Evolutionary conservation across 1,140 invertebrate species (phyloP).

Genomic region (Halesus radiatus): DNA sequence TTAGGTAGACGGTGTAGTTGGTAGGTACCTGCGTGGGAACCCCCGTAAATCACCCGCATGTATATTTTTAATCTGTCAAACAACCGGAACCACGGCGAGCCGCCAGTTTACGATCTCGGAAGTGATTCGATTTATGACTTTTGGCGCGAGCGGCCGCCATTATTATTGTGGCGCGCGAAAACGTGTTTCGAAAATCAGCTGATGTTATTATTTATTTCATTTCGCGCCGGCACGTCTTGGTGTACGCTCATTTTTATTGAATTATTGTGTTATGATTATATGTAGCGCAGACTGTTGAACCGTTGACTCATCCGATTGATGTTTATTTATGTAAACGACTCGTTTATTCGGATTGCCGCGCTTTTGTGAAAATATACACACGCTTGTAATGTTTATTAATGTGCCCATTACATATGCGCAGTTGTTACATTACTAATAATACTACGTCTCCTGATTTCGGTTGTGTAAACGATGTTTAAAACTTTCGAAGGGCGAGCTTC

Average conservation of each 20-base stretch:
- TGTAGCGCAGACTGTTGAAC: constrained; percentile 1
- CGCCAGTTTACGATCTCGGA: constrained; percentile 41
- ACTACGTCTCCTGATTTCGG: no score
- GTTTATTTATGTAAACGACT: constrained; percentile 21
- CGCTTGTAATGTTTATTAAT: not conserved
- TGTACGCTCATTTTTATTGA: constrained; percentile 43
- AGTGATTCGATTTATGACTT: constrained; percentile 45
- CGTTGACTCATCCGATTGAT: constrained; percentile 20
- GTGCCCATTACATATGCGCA: not conserved
- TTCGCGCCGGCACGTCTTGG: constrained; percentile 19
- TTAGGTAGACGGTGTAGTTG: not conserved
- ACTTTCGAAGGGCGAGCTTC: no score
- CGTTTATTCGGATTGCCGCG: not conserved
- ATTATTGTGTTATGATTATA: constrained; percentile 35
- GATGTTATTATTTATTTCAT: constrained; percentile 47
- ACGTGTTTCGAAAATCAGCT: constrained; percentile 48
- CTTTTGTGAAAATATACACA: constrained; percentile 5
- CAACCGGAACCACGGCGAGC: constrained; percentile 32
- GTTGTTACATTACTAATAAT: not conserved
- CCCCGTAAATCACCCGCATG: constrained; percentile 27
- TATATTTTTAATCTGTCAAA: constrained; percentile 49
- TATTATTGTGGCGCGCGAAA: constrained; percentile 7
- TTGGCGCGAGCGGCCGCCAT: constrained; percentile 27
- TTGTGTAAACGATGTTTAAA: no score
- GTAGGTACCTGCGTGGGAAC: constrained; percentile 15